Percentiles rank a stretch among this genome's conserved stretches.
These are phyloP conservation scores for Aspiorhynchus laticeps DNA, from an alignment of 2,113 vertebrate species.

Conservation along the genomic window DNA sequence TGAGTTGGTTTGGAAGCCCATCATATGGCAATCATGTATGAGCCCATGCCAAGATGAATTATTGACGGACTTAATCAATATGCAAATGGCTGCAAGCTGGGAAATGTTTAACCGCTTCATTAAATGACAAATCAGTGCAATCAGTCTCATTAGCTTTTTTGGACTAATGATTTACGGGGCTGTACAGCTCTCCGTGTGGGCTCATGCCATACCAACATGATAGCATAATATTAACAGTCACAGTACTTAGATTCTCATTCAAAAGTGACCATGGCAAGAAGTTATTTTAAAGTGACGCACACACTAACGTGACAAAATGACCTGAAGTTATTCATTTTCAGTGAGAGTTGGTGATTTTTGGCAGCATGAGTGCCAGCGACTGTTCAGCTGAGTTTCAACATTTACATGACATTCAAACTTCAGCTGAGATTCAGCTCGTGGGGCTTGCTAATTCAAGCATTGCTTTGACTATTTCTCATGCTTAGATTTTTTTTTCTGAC, in stretches of 20 bases:
- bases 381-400: background rate
- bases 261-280: background rate
- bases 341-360: background rate
- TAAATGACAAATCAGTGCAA: conserved; percentile 61
- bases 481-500: background rate
- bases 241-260: background rate
- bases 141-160: conserved; percentile 56
- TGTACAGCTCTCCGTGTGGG: background rate
- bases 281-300: background rate
- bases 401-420: background rate
- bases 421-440: background rate
- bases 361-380: too few species aligned
- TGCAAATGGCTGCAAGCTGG: conserved; percentile 60
- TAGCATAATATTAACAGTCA: conserved; percentile 1
- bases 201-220: conserved; percentile 18
- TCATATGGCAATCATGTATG: conserved; percentile 34
- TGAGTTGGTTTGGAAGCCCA: background rate
- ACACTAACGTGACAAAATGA: background rate
- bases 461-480: background rate
- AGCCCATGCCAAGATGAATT: conserved; percentile 49
- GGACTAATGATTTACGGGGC: conserved; percentile 20
- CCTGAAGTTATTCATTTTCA: background rate
- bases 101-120: conserved; percentile 61
- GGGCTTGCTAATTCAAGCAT: background rate
- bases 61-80: conserved; percentile 59